phyloP scores from a whole-genome alignment of 2,888 invertebrate genomes.

The Ceraclea dissimilis region DNA sequence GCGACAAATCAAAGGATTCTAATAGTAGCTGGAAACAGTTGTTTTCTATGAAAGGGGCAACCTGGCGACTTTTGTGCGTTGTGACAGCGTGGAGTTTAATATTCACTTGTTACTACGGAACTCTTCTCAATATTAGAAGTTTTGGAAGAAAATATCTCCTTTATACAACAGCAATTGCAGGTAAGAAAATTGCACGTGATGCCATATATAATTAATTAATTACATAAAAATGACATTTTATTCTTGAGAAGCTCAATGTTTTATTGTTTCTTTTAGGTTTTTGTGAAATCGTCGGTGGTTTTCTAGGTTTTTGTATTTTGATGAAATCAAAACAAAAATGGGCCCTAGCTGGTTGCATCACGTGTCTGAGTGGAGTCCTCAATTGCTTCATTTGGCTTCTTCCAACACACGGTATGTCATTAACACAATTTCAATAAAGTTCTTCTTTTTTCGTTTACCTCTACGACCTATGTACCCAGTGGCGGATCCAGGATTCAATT shows the following conservation, averaged over 20 bases:
- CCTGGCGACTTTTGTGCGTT: conserved; percentile 9
- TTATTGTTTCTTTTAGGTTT: conserved; percentile 29
- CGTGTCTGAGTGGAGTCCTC: conserved; percentile 35
- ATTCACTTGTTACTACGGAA: conserved; percentile 35
- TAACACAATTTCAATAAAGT: too few species aligned
- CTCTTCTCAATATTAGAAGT: conserved; percentile 38
- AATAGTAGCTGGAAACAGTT: conserved; percentile 33
- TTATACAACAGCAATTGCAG: conserved; percentile 38
- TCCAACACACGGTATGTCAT: conserved; percentile 31
- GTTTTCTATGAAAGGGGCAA: conserved; percentile 27
- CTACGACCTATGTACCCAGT: too few species aligned
- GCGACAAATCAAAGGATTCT: conserved; percentile 29
- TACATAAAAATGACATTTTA: too few species aligned
- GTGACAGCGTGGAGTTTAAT: conserved; percentile 29
- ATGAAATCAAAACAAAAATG: conserved; percentile 36
- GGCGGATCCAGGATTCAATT: too few species aligned
- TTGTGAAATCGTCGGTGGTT: conserved; percentile 38
- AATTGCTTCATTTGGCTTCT: conserved; percentile 37
- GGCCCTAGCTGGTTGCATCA: conserved; percentile 35
- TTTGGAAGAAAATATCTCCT: conserved; percentile 37
- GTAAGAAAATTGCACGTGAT: conserved; percentile 29
- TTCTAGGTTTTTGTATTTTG: conserved; percentile 35
- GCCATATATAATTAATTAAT: too few species aligned
- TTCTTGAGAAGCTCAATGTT: neutral
- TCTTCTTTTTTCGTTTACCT: too few species aligned